Percentiles rank a stretch among this genome's conserved stretches.
Evolutionary conservation across 2,888 invertebrate genomes (phyloP).

Genomic region (Agonum fuliginosum): DNA sequence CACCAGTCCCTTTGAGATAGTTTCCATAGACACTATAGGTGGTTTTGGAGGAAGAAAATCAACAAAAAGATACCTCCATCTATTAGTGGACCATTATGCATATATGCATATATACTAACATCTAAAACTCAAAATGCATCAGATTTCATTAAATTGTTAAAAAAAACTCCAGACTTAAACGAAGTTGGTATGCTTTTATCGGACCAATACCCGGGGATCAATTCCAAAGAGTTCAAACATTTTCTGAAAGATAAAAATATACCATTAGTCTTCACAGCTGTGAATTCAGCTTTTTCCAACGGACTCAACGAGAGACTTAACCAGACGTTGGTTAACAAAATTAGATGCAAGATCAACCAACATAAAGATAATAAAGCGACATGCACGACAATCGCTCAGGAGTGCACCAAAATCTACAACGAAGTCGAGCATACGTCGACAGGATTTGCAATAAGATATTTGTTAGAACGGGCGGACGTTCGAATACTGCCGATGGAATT

Average conservation of each 20-base stretch:
- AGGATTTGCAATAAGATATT: slow-evolving; percentile 64
- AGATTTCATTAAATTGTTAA: not conserved
- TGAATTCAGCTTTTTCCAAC: not conserved
- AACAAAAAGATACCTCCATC: not conserved
- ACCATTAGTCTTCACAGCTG: not conserved
- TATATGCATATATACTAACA: not conserved
- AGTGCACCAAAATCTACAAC: slow-evolving; percentile 62
- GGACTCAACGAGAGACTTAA: too few relatives aligned
- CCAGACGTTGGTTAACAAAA: not conserved
- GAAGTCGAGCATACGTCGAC: slow-evolving; percentile 57
- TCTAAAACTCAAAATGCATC: not conserved
- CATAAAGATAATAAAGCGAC: slow-evolving; percentile 56
- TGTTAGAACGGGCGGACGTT: slow-evolving; percentile 64
- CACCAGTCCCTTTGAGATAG: not conserved
- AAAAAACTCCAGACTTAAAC: not conserved
- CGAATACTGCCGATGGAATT: slow-evolving; percentile 61
- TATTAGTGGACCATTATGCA: not conserved
- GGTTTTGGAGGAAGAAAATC: not conserved
- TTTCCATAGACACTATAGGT: not conserved
- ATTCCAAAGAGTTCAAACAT: not conserved
- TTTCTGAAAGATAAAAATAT: not conserved
- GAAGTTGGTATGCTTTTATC: not conserved
- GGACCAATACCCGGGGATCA: not conserved
- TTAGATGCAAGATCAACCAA: not conserved
- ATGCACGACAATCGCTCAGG: slow-evolving; percentile 65